Conservation (phyloP, 30 jellyfish, hydroid and myxozoan species). For the Euphysa ruthae region DNA sequence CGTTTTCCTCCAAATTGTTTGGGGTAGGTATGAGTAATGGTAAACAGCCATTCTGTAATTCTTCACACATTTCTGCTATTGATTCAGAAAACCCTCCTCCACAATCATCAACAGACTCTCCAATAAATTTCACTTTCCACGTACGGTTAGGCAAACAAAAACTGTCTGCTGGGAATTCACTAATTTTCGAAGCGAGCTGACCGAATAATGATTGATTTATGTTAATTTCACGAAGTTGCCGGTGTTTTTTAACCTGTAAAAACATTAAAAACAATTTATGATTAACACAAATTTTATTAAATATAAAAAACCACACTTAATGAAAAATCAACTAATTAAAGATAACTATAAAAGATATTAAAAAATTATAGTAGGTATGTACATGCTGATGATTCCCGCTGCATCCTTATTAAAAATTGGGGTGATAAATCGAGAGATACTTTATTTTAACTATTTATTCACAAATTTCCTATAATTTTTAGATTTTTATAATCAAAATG, state of each 20-base stretch:
- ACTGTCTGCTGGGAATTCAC: constrained; percentile 47
- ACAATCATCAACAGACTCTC: constrained; percentile 89
- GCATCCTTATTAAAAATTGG: no score
- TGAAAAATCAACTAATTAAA: not conserved
- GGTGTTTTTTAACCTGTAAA: constrained; percentile 66
- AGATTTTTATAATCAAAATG: no score
- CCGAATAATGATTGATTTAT: constrained; percentile 50
- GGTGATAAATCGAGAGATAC: no score
- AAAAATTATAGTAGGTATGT: no score
- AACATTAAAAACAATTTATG: not conserved
- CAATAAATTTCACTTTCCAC: constrained; percentile 84
- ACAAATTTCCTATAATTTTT: no score
- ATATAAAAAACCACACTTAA: not conserved
- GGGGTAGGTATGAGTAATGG: constrained; percentile 74
- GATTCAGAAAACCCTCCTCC: constrained; percentile 96
- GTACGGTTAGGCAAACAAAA: constrained; percentile 74
- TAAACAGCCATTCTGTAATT: constrained; percentile 58
- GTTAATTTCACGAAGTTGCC: constrained; percentile 9
- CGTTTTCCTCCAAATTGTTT: constrained; percentile 59
- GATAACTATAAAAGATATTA: not conserved
- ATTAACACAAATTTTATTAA: not conserved
- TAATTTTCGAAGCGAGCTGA: constrained; percentile 53
- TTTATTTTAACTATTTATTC: no score
- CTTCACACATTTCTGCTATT: constrained; percentile 88
- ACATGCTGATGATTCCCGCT: no score